These are phyloP conservation scores for Eudyptes chrysolophus DNA, from an alignment of 2,113 vertebrate species.

Conservation along the genomic window DNA sequence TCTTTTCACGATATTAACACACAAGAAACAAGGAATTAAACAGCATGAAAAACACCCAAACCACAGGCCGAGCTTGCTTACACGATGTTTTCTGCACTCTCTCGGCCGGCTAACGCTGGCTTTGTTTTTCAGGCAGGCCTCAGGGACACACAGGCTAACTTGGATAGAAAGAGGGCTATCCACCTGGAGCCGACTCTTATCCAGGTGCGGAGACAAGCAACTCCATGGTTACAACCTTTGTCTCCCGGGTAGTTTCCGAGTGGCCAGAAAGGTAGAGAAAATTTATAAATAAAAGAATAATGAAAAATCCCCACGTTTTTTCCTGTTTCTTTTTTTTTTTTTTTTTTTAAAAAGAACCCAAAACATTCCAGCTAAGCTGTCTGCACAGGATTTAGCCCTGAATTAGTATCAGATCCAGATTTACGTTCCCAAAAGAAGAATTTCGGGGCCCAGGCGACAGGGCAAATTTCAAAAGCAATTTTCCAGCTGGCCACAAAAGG, in stretches of 20 bases:
- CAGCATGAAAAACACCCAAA: slow-evolving; percentile 42
- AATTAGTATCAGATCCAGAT: not conserved
- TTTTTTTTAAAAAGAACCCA: not conserved
- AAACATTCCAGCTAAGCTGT: slow-evolving; percentile 18
- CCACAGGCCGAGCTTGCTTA: slow-evolving; percentile 12
- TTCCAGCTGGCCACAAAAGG: slow-evolving; percentile 63
- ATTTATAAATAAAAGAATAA: slow-evolving; percentile 1
- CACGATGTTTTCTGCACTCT: not conserved
- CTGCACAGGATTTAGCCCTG: not conserved
- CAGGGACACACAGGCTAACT: not conserved
- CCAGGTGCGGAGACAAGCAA: slow-evolving; percentile 10
- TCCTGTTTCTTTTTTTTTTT: not conserved
- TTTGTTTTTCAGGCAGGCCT: not conserved
- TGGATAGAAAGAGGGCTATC: not conserved
- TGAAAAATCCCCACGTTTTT: not conserved
- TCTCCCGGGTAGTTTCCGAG: slow-evolving; percentile 13
- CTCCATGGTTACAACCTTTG: not conserved
- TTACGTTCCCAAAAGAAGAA: not conserved
- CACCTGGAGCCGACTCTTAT: not conserved
- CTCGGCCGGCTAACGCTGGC: not conserved
- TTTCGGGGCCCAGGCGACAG: not conserved
- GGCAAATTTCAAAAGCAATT: slow-evolving; percentile 32
- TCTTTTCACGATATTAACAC: slow-evolving; percentile 45
- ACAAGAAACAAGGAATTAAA: slow-evolving; percentile 55
- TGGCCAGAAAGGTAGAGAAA: slow-evolving; percentile 30